Percentiles rank a stretch among this genome's conserved stretches.
Conservation (phyloP, 2,113 vertebrate genomes). For the Oreochromis niloticus region DNA sequence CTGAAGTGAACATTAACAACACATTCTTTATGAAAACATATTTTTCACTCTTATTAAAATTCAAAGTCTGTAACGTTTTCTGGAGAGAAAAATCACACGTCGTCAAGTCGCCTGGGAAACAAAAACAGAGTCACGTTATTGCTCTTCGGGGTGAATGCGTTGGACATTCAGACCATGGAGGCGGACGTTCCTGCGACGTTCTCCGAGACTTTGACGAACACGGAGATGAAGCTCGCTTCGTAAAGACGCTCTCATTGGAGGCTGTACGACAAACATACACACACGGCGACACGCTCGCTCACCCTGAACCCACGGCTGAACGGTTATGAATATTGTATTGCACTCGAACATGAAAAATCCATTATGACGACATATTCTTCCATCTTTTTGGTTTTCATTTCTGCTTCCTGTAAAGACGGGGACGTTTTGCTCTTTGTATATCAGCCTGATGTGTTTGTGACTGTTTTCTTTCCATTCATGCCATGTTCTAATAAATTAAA, state of each 20-base stretch:
- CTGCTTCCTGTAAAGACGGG: background rate
- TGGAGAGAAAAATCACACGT: background rate
- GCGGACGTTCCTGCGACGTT: background rate
- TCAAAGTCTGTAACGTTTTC: background rate
- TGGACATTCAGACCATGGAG: background rate
- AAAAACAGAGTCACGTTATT: background rate
- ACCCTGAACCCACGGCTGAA: constrained; percentile 3
- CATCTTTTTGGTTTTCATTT: constrained; percentile 15
- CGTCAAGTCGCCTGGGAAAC: fast-evolving
- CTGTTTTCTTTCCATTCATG: constrained; percentile 59
- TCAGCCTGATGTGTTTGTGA: constrained; percentile 55
- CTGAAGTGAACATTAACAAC: background rate
- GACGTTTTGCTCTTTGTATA: constrained; percentile 25
- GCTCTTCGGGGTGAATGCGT: background rate
- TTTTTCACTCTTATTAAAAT: background rate
- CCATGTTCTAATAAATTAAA: constrained; percentile 68
- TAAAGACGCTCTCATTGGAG: constrained; percentile 20
- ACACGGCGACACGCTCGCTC: background rate
- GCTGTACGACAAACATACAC: background rate
- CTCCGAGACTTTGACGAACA: background rate
- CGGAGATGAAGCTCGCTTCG: background rate
- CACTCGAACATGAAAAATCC: constrained; percentile 59
- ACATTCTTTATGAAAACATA: background rate
- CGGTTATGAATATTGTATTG: constrained; percentile 42
- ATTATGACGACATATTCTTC: constrained; percentile 23